Evolutionary conservation across 1,140 invertebrate genomes (phyloP).

Genomic region (Tribolium madens): DNA sequence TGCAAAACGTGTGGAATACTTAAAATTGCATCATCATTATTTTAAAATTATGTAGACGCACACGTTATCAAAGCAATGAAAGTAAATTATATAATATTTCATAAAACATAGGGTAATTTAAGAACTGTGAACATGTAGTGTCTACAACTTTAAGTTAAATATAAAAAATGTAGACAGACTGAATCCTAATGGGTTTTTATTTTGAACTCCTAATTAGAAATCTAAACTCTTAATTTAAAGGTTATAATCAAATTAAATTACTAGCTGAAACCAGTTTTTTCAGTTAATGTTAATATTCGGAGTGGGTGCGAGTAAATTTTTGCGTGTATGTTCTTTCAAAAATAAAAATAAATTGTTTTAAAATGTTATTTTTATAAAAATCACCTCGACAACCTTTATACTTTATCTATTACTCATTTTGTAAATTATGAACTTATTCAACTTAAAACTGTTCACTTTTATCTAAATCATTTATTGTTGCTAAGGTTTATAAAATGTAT

Average conservation of each 20-base stretch:
- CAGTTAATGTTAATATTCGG: background rate
- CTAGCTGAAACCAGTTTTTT: background rate
- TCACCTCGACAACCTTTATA: too few relatives aligned
- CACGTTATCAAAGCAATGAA: too few relatives aligned
- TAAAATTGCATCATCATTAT: too few relatives aligned
- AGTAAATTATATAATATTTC: constrained; percentile 20
- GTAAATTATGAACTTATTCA: too few relatives aligned
- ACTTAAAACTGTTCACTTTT: too few relatives aligned
- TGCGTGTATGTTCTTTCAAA: background rate
- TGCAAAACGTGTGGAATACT: too few relatives aligned
- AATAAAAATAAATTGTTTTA: constrained; percentile 11
- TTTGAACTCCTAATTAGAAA: background rate
- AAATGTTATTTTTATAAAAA: too few relatives aligned
- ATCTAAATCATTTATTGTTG: background rate
- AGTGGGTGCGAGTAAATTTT: background rate
- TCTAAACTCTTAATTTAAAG: background rate
- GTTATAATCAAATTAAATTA: constrained; percentile 8
- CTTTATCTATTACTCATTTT: background rate
- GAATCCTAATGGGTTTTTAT: background rate
- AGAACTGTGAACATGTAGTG: background rate
- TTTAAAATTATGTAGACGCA: too few relatives aligned
- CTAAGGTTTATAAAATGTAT: background rate
- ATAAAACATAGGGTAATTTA: constrained; percentile 5
- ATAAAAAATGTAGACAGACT: too few relatives aligned
- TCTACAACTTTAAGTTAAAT: too few relatives aligned